Percentiles rank a stretch among this genome's conserved stretches.
phyloP scores from a whole-genome alignment of 2,797 vertebrate species.

The Dromococcyx pavoninus region DNA sequence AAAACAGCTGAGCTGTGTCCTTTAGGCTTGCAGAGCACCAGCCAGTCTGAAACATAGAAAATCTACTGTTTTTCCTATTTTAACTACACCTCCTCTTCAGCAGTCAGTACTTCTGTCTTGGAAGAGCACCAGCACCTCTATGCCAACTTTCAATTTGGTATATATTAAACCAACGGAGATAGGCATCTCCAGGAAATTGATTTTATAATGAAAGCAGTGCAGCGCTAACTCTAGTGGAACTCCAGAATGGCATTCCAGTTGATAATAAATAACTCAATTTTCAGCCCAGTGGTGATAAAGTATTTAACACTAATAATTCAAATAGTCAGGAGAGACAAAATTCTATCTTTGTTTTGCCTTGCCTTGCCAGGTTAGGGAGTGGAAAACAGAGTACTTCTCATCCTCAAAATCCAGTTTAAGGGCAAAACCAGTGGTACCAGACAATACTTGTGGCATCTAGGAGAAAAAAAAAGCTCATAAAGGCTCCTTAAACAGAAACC shows the following conservation, averaged over 20 bases:
- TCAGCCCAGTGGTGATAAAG: slow-evolving; percentile 1
- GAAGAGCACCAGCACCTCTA: slow-evolving; percentile 6
- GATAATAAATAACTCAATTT: slow-evolving; percentile 50
- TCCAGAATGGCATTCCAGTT: slow-evolving; percentile 16
- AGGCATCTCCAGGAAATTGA: slow-evolving; percentile 55
- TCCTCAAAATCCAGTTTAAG: not conserved
- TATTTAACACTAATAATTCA: slow-evolving; percentile 12
- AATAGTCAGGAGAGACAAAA: not conserved
- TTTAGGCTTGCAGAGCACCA: not conserved
- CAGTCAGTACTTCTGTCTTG: slow-evolving; percentile 23
- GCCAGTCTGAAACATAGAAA: not conserved
- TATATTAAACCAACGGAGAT: slow-evolving; percentile 43
- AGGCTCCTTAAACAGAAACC: not conserved
- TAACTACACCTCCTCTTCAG: slow-evolving; percentile 9
- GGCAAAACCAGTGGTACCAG: not conserved
- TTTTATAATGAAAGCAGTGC: slow-evolving; percentile 44
- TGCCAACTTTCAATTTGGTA: not conserved
- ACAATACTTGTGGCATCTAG: not conserved
- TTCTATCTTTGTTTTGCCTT: not conserved
- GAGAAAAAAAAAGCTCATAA: not conserved
- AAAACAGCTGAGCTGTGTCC: not conserved
- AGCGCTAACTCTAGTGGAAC: slow-evolving; percentile 5
- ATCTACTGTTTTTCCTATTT: slow-evolving; percentile 16
- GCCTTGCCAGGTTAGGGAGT: not conserved
- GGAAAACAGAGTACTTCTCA: not conserved